A percentile compares a stretch with the other conserved stretches of the same genome.
These are phyloP conservation scores for Aphaenogaster floridana DNA, from an alignment of 1,140 invertebrate species.

Conservation along the genomic window DNA sequence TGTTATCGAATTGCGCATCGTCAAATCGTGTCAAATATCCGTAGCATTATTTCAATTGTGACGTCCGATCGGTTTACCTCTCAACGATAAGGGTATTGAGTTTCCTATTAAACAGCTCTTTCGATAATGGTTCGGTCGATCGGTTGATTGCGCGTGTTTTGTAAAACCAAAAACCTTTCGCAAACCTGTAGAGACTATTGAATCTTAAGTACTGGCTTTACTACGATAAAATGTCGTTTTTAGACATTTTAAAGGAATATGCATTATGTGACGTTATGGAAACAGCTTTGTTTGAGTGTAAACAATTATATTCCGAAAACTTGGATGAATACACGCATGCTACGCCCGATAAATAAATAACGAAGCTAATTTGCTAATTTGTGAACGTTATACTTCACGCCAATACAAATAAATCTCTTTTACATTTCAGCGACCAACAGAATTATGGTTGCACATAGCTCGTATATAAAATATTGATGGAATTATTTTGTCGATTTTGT, in stretches of 20 bases:
- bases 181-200: neutral
- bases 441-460: neutral
- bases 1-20: constrained; percentile 6
- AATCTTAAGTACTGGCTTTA: constrained; percentile 23
- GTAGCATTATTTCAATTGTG: constrained; percentile 56
- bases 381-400: neutral
- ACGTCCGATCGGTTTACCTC: constrained; percentile 47
- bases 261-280: neutral
- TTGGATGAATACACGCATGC: neutral
- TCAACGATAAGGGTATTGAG: constrained; percentile 46
- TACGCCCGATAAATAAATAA: neutral
- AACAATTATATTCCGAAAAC: neutral
- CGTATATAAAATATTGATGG: constrained; percentile 11
- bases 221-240: neutral
- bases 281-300: neutral
- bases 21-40: constrained; percentile 26
- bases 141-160: constrained; percentile 49
- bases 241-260: neutral
- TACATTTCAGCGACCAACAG: neutral
- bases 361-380: constrained; percentile 3
- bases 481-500: constrained; percentile 10
- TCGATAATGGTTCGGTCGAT: constrained; percentile 45
- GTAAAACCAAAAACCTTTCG: constrained; percentile 36
- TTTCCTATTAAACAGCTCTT: constrained; percentile 54
- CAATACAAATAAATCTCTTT: neutral